Conservation (phyloP, 1,140 invertebrate species). For the Argopecten irradians region DNA sequence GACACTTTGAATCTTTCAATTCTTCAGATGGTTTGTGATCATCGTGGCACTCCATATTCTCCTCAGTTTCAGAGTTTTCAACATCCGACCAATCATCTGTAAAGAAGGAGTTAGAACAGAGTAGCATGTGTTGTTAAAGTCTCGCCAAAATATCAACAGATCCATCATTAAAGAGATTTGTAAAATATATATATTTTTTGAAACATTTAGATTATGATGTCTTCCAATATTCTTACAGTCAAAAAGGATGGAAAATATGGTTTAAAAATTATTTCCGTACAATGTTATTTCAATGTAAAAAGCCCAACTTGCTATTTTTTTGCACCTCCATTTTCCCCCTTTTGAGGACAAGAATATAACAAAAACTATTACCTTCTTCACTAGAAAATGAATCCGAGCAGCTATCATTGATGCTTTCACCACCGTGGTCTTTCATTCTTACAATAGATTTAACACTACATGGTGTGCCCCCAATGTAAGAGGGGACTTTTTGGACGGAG, state of each 20-base stretch:
- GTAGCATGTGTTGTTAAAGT: no score
- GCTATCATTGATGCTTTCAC: background rate
- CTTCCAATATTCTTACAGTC: no score
- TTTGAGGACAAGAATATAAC: no score
- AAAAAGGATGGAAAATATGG: no score
- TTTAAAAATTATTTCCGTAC: no score
- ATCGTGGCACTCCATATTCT: background rate
- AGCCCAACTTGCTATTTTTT: no score
- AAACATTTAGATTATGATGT: no score
- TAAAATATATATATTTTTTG: no score
- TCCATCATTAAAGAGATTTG: no score
- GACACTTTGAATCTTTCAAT: background rate
- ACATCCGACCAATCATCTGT: background rate
- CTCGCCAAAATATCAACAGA: no score
- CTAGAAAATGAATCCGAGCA: background rate
- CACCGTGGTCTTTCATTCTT: background rate
- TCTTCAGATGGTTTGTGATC: background rate
- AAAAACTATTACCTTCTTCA: background rate
- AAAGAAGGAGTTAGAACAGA: background rate
- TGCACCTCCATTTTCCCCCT: no score
- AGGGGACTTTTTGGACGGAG: background rate
- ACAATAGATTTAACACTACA: background rate
- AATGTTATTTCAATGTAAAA: no score
- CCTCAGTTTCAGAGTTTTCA: background rate
- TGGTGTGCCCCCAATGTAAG: background rate